Base-by-base conservation (phyloP, 2,888 invertebrate genomes). In the Clepsis dumicolana region DNA sequence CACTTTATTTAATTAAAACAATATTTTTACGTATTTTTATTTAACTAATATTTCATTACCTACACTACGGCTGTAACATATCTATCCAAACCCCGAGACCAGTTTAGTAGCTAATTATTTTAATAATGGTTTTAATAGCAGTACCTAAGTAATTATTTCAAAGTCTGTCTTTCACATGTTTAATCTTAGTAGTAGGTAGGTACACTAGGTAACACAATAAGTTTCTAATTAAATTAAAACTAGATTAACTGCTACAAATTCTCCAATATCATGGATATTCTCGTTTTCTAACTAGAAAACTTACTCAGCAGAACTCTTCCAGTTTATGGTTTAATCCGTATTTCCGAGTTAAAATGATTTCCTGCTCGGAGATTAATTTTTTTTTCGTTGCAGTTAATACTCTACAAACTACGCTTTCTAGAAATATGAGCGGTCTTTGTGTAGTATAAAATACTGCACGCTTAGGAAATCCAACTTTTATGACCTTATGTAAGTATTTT, bases 311-410 rank as follows among this genome's bases (percentile, higher is more conserved):
- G 1, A 29, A 16, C 53, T 54, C 12, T 54, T 18, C 18, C 7
- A 27, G 14, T 63, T 53, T 24, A 12, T 38, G 29, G 7, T 50
- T 50, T 24, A 57, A 35, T 50, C 25, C 38, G 14, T 24, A 21
- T 29, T 64, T 44, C 29, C 24, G 24, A 32, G 53, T 32, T 44
- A 64, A 44, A 65, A 52, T 50, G 16, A 32, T 53, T 60, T 60
- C 53, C 53, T 24, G 21, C 12, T 2, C 41, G 65, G 53, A 60
- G 44, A 65, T 65, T 65, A 41, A 60, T 21, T 24, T 21, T 44
- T 24, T 41, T 41, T 29, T 32, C 41, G 25, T 50, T 12, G 52
- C 32, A 25, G 21, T 29, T 53, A 12, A 52, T 16, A 10, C 24
- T n/a, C n/a, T 24, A 16, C 24, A 27, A 60, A 24, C 24, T 29